A percentile compares a stretch with the other conserved stretches of the same genome.
phyloP scores from a whole-genome alignment of 64 coral and sea anemone genomes.

The Porites lutea region DNA sequence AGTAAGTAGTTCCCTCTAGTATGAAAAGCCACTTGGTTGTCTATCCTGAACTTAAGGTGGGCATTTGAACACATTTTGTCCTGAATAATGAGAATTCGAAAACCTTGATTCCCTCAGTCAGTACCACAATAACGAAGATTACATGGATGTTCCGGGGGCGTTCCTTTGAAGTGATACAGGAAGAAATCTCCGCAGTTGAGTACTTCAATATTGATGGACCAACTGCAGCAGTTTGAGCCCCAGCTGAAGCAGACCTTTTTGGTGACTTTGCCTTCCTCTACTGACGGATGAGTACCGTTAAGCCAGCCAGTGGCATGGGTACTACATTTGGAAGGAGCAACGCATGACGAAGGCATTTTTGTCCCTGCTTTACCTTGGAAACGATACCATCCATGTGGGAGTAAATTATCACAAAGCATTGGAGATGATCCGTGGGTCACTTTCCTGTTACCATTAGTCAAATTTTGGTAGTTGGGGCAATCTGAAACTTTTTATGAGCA shows the following conservation, averaged over 20 bases:
- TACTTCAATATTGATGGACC: constrained; percentile 4
- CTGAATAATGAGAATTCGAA: too few species aligned
- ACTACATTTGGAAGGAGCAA: not conserved
- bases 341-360: not conserved
- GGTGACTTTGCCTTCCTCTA: not conserved
- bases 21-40: too few species aligned
- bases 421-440: not conserved
- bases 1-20: too few species aligned
- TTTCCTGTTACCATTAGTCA: not conserved
- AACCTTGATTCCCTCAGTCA: not conserved
- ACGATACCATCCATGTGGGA: not conserved
- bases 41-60: too few species aligned
- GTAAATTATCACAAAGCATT: not conserved
- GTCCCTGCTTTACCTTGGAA: not conserved
- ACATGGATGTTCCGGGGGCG: not conserved
- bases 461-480: not conserved
- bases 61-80: too few species aligned
- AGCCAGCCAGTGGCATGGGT: not conserved
- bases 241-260: not conserved
- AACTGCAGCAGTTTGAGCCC: not conserved
- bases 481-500: not conserved
- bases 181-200: not conserved
- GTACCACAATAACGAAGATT: not conserved
- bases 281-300: not conserved
- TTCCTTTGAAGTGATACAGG: not conserved